phyloP scores from a whole-genome alignment of 2,113 vertebrate species.

The Strix aluco region DNA sequence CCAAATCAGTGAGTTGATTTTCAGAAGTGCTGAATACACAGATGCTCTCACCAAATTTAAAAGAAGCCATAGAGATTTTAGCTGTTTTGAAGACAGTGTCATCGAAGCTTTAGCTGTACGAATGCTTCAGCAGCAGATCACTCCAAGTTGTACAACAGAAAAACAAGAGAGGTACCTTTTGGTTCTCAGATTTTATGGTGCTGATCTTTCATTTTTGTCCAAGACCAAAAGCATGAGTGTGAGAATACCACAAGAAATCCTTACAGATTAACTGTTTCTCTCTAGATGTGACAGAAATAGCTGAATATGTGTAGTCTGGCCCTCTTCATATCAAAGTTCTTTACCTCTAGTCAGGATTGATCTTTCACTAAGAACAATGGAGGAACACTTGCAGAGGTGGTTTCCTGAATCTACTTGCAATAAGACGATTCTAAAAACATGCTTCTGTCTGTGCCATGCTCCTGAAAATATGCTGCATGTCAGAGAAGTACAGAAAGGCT shows the following conservation, averaged over 20 bases:
- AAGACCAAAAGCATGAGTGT: not conserved
- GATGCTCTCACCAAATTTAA: not conserved
- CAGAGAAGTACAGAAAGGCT: not conserved
- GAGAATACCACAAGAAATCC: not conserved
- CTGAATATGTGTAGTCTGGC: not conserved
- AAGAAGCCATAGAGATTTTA: not conserved
- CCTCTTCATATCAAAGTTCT: not conserved
- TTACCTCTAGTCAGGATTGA: not conserved
- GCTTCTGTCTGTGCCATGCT: not conserved
- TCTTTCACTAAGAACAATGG: not conserved
- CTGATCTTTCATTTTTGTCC: not conserved
- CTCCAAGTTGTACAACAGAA: not conserved
- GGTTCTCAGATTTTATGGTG: not conserved
- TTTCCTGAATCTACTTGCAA: not conserved
- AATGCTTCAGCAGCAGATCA: not conserved
- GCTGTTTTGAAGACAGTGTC: not conserved
- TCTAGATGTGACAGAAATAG: not conserved
- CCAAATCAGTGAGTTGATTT: not conserved
- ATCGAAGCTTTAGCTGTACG: not conserved
- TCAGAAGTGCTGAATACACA: not conserved
- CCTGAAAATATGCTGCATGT: not conserved
- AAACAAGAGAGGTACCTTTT: not conserved
- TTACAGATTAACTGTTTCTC: not conserved
- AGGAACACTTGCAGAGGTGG: not conserved
- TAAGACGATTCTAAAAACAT: not conserved